phyloP scores from a whole-genome alignment of 2,797 vertebrate species.

The Protosalanx chinensis region DNA sequence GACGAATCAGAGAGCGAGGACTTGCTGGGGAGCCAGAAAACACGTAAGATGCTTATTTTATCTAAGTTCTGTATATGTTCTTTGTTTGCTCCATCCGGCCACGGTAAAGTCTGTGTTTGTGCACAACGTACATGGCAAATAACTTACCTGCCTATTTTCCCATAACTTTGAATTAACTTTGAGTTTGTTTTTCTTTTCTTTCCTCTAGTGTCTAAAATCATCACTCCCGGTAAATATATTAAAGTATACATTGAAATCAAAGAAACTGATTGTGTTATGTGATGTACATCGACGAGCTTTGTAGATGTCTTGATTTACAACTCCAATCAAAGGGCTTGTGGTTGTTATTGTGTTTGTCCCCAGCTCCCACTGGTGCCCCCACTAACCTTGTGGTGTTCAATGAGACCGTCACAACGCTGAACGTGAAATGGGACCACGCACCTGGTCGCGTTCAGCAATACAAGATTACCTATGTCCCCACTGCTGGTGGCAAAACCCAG shows the following conservation, averaged over 20 bases:
- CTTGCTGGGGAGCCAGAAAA: constrained; percentile 85
- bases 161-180: constrained; percentile 4
- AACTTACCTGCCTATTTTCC: constrained; percentile 33
- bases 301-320: not conserved
- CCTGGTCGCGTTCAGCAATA: constrained; percentile 90
- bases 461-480: constrained; percentile 83
- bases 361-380: constrained; percentile 84
- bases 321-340: constrained; percentile 22
- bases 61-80: no score
- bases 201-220: constrained; percentile 62
- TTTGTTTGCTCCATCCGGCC: no score
- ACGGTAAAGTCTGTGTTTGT: no score
- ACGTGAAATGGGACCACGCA: constrained; percentile 90
- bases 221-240: constrained; percentile 66
- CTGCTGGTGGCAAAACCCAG: constrained; percentile 78
- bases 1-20: constrained; percentile 98
- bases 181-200: constrained; percentile 64
- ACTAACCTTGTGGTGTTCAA: constrained; percentile 94
- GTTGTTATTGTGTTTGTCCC: constrained; percentile 29
- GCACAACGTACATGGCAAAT: no score
- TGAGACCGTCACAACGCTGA: constrained; percentile 87
- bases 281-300: no score
- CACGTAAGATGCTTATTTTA: constrained; percentile 75
- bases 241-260: constrained; percentile 60
- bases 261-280: constrained; percentile 27